Conservation (phyloP, 1,140 invertebrate species). For the Harpegnathos saltator region DNA sequence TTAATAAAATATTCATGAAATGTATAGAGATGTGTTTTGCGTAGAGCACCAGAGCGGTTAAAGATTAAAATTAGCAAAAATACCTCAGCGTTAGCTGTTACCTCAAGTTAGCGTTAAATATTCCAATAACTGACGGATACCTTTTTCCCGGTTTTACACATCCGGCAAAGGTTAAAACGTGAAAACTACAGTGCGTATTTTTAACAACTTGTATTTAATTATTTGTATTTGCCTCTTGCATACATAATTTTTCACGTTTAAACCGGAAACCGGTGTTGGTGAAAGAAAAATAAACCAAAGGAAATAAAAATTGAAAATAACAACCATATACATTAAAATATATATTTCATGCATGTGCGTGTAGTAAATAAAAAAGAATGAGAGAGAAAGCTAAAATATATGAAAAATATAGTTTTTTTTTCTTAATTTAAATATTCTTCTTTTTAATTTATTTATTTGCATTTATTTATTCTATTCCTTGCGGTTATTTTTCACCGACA, state of each 20-base stretch:
- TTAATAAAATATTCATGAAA: background rate
- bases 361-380: too few relatives aligned
- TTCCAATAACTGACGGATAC: background rate
- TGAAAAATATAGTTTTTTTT: too few relatives aligned
- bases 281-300: too few relatives aligned
- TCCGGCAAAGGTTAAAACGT: background rate
- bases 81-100: too few relatives aligned
- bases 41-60: background rate
- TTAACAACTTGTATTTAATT: slow-evolving; percentile 8
- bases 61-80: background rate
- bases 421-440: too few relatives aligned
- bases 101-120: slow-evolving; percentile 35
- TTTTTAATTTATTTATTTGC: slow-evolving; percentile 2
- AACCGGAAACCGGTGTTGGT: too few relatives aligned
- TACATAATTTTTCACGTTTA: too few relatives aligned
- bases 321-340: too few relatives aligned
- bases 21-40: background rate
- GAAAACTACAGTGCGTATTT: slow-evolving; percentile 7
- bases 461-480: background rate
- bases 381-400: too few relatives aligned
- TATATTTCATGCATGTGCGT: too few relatives aligned
- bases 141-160: background rate
- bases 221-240: background rate
- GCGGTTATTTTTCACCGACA: background rate
- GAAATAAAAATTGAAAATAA: too few relatives aligned